Evolutionary conservation across 1,140 invertebrate species (phyloP), one percentile per base, ranked within the genome.

Genomic region (Cherax quadricarinatus): DNA sequence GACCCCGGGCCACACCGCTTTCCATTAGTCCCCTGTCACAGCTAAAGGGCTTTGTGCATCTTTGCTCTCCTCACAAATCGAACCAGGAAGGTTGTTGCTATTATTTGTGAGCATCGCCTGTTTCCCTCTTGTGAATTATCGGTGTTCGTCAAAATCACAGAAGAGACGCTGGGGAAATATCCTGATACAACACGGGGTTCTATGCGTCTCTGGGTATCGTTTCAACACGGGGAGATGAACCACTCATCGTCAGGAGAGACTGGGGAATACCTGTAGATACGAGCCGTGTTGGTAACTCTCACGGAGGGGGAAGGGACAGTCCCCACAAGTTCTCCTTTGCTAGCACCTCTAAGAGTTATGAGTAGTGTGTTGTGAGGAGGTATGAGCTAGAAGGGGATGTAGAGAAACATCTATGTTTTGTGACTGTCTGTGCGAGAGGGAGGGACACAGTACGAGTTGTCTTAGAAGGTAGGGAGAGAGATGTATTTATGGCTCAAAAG

Each of bases 1-100:
- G 88, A 83, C 88, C 62, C 88, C 24, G 12, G 88, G 88, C 30
- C 81, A 84, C 80, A 83, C 53, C 88, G 75, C 62, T 81, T 62
- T 70, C 80, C 81, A 89, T 89, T 84, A 89, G 81, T 89, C 88
- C 81, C 80, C 81, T 89, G 88, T 89, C 81, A 75, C 88, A 83
- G 88, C 30, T 87, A 78, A 87, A 87, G 86, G 73, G 49, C 88
- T 82, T 75, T 89, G 62, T 89, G 80, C 88, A 89, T 66, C 88
- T 18, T 81, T 66, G 66, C 81, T 89, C 80, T 75, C 84, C 88
- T 48, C 88, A 84, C 79, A 84, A 75, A 89, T 89, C 62, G 60
- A 88, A 88, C 14, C 14, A 80, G 30, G 14, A 51, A 48, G 24
- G 78, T 21, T 48, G 78, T 30, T 80, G 78, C 48, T 49, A 48